phyloP scores from a whole-genome alignment of 1,140 invertebrate genomes.

The Lordiphosa collinella region DNA sequence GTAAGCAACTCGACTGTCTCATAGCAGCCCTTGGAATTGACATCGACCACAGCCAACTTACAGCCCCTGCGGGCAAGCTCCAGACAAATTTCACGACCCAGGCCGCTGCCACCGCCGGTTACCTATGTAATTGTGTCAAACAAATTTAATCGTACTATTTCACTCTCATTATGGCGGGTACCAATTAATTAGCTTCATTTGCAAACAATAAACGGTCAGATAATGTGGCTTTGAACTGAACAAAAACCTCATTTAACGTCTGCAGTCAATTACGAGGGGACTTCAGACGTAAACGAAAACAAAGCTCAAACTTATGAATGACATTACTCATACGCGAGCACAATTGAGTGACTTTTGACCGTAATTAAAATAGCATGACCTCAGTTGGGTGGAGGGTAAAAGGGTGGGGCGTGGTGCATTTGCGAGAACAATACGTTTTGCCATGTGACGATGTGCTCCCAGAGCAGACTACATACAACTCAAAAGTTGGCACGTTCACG shows the following conservation, averaged over 20 bases:
- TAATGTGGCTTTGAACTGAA: slow-evolving; percentile 36
- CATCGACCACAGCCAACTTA: slow-evolving; percentile 75
- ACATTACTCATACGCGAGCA: slow-evolving; percentile 36
- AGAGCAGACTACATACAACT: background rate
- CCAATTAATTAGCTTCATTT: slow-evolving; percentile 71
- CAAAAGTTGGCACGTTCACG: slow-evolving; percentile 7
- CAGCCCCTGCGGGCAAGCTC: slow-evolving; percentile 68
- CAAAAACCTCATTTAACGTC: slow-evolving; percentile 39
- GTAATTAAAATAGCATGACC: slow-evolving; percentile 65
- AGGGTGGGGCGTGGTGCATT: background rate
- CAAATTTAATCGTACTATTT: slow-evolving; percentile 17
- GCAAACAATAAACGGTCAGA: slow-evolving; percentile 55
- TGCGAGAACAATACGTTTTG: background rate
- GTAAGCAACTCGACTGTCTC: slow-evolving; percentile 64
- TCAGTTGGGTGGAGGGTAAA: slow-evolving; percentile 10
- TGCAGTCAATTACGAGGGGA: slow-evolving; percentile 26
- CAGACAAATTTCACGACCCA: slow-evolving; percentile 73
- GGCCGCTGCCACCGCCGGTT: slow-evolving; percentile 74
- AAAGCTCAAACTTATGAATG: slow-evolving; percentile 35
- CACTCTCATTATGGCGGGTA: slow-evolving; percentile 31
- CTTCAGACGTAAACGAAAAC: background rate
- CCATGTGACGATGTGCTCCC: no score
- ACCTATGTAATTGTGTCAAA: slow-evolving; percentile 40
- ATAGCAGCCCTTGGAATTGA: slow-evolving; percentile 73
- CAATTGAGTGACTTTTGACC: slow-evolving; percentile 70